Evolutionary conservation across 2,888 invertebrate genomes (phyloP), one percentile per base, ranked within the genome.

Genomic region (Pseudanteris insignis): DNA sequence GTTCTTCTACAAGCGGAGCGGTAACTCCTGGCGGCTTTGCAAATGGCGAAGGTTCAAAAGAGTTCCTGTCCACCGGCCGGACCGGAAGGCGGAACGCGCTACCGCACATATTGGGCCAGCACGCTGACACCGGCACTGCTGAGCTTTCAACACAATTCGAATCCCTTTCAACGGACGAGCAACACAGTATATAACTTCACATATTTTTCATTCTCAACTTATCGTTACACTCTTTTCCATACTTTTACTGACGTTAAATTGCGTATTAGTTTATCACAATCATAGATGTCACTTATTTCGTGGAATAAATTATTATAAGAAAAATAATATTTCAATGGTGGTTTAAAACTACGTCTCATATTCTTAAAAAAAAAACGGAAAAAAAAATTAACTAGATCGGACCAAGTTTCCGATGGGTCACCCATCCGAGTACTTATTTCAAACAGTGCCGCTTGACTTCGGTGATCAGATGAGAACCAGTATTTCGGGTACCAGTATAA

Each of bases 21-120:
- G 73, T 72, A 18, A 72, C 74, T n/a, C 74, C 76, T 18, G 74
- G 73, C 32, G 70, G 68, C 59, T 74, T 67, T 63, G 70, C 72
- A 40, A 80, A 75, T 76, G 84, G 85, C 74, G 84, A 84, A 67
- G 84, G 84, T 67, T 84, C 88, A 41, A 86, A 88, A 76, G 91
- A 93, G 77, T 94, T 94, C 81, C 84, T 91, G 59, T 88, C 89
- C 70, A 90, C 92, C 1, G 93, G 93, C 2, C 85, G 94, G 64
- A 92, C 93, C 21, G 94, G 94, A 10, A 84, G 94, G 46, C 83
- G 94, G 66, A 95, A 95, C 82, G 94, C 94, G 36, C 83, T 95
- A 83, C 90, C 92, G 1, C 91, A 94, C 78, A 92, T 94, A 68
- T 82, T 88, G 69, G 88, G 90, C 41, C 87, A 88, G 71, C 88